A percentile compares a stretch with the other conserved stretches of the same genome.
These are phyloP conservation scores for Beroe forskalii DNA, from an alignment of 37 sponge, comb jelly and placozoan genomes.

Conservation along the genomic window DNA sequence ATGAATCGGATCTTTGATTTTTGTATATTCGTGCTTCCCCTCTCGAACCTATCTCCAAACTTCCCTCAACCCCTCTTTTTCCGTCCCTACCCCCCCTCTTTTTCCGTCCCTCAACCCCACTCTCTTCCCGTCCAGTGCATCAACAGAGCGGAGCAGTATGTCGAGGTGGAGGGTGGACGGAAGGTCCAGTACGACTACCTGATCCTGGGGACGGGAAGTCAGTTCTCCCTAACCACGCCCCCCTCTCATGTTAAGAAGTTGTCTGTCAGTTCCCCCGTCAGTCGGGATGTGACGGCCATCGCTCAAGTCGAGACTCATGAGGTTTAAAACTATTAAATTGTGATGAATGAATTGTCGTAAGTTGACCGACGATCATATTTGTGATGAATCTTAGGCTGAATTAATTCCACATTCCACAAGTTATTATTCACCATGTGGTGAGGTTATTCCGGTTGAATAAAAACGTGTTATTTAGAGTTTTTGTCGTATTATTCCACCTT, in stretches of 20 bases:
- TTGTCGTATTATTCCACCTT: too few species aligned
- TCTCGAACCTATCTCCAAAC: too few species aligned
- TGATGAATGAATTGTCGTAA: too few species aligned
- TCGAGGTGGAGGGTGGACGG: constrained; percentile 52
- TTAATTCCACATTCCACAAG: too few species aligned
- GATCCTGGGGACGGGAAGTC: constrained; percentile 75
- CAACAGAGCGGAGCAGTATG: constrained; percentile 68
- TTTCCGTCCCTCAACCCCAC: background rate
- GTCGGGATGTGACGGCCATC: constrained; percentile 15
- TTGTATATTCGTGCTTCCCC: too few species aligned
- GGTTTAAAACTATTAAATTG: too few species aligned
- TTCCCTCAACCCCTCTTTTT: too few species aligned
- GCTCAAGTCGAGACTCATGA: background rate
- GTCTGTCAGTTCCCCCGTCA: constrained; percentile 49
- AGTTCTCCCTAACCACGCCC: constrained; percentile 63
- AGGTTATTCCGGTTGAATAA: too few species aligned
- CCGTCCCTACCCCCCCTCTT: background rate
- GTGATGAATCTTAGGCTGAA: too few species aligned
- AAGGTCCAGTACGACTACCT: constrained; percentile 79
- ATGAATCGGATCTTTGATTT: background rate
- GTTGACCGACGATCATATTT: too few species aligned
- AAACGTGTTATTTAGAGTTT: too few species aligned
- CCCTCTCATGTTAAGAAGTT: background rate
- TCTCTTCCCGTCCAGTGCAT: constrained; percentile 7
- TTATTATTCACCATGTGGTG: too few species aligned